These are phyloP conservation scores for Triplophysa tibetana DNA, from an alignment of 2,113 vertebrate species.

Conservation along the genomic window DNA sequence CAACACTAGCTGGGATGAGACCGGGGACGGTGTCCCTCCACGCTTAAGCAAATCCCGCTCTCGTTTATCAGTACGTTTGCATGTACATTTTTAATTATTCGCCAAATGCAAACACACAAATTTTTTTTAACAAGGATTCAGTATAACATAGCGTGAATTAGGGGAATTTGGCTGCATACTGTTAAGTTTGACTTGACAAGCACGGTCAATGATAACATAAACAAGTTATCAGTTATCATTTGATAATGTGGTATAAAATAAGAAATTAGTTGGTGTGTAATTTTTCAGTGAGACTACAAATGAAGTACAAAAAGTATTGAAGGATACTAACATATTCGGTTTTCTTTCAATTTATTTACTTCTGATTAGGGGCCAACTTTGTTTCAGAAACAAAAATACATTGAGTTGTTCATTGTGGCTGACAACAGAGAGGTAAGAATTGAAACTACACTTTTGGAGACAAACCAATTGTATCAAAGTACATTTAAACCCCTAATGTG, in stretches of 20 bases:
- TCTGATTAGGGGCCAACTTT: slow-evolving; percentile 62
- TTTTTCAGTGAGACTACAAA: no score
- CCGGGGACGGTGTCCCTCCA: slow-evolving; percentile 55
- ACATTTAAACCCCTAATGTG: no score
- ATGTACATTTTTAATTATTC: background rate
- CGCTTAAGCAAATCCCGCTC: slow-evolving; percentile 65
- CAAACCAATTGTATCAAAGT: background rate
- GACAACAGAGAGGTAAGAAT: slow-evolving; percentile 69
- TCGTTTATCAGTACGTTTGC: slow-evolving; percentile 61
- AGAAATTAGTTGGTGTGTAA: no score
- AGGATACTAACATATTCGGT: background rate
- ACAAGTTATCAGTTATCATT: no score
- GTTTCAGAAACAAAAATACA: slow-evolving; percentile 69
- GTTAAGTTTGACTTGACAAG: no score
- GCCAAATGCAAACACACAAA: background rate
- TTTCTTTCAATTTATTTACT: background rate
- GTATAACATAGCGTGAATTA: no score
- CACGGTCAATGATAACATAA: no score
- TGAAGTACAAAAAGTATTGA: background rate
- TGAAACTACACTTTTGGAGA: background rate
- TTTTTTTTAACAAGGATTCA: background rate
- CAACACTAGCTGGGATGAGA: slow-evolving; percentile 70
- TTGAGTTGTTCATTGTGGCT: slow-evolving; percentile 71
- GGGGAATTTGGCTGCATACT: no score
- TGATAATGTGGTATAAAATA: no score